Percentiles rank a stretch among this genome's conserved stretches.
Evolutionary conservation across 2,888 invertebrate genomes (phyloP).

Genomic region (Chrysodeixis includens): DNA sequence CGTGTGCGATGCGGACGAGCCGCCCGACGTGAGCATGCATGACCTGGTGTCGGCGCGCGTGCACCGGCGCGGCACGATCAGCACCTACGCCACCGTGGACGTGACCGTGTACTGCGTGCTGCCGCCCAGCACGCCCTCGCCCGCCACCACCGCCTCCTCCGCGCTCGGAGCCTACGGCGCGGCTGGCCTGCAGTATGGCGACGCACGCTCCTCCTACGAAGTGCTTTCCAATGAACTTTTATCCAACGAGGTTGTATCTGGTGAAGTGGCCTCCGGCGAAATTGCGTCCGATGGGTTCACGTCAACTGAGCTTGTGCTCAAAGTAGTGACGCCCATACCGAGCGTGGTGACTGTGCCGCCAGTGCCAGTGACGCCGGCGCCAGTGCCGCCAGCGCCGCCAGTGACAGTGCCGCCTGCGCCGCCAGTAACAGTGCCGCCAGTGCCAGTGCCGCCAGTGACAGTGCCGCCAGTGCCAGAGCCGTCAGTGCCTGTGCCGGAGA

Average conservation of each 20-base stretch:
- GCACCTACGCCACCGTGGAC: constrained; percentile 27
- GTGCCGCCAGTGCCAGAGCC: background rate
- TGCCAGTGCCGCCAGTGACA: constrained; percentile 3
- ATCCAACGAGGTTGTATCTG: background rate
- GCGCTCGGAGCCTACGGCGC: background rate
- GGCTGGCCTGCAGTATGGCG: background rate
- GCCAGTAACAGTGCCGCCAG: background rate
- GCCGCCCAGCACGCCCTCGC: background rate
- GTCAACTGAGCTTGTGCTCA: constrained; percentile 19
- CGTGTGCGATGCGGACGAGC: constrained; percentile 40
- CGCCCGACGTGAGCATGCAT: constrained; percentile 28
- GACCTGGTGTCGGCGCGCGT: constrained; percentile 26
- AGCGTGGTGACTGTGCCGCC: constrained; percentile 7
- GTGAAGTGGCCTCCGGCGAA: constrained; percentile 8
- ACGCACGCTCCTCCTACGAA: constrained; percentile 25
- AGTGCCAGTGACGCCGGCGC: too few species aligned
- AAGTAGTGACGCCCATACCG: constrained; percentile 5
- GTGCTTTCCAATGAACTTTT: constrained; percentile 24
- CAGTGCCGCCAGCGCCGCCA: too few species aligned
- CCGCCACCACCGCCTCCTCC: background rate
- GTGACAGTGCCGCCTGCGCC: constrained; percentile 3
- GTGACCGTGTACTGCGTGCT: constrained; percentile 36
- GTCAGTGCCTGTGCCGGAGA: too few species aligned
- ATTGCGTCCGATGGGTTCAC: background rate
- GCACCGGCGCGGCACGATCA: constrained; percentile 26